phyloP scores from a whole-genome alignment of 2,113 vertebrate genomes.

The Leucopternis melanops region DNA sequence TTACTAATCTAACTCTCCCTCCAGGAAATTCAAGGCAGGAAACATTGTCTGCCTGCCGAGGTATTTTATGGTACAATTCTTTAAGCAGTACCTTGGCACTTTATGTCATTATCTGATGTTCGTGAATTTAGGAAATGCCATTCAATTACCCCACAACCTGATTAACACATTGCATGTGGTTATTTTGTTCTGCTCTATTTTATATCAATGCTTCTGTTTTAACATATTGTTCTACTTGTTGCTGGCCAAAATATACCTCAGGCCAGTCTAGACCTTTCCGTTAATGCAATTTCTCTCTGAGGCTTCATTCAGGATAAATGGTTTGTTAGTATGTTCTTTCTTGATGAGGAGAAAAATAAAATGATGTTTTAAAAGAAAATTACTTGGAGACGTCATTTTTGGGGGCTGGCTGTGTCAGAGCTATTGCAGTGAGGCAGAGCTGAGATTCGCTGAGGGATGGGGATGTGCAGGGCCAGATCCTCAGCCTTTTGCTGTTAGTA shows the following conservation, averaged over 20 bases:
- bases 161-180: constrained; percentile 2
- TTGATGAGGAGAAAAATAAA: neutral
- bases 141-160: constrained; percentile 16
- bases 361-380: neutral
- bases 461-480: neutral
- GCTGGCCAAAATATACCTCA: constrained; percentile 3
- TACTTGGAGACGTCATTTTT: neutral
- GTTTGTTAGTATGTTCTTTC: neutral
- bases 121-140: constrained; percentile 20
- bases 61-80: constrained; percentile 38
- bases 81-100: neutral
- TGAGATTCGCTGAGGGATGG: neutral
- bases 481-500: neutral
- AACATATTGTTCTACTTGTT: neutral
- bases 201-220: neutral
- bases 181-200: constrained; percentile 25
- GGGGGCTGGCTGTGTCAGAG: neutral
- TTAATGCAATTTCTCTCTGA: constrained; percentile 2
- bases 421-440: neutral
- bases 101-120: constrained; percentile 25
- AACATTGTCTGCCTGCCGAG: constrained; percentile 16
- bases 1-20: constrained; percentile 57
- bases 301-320: neutral
- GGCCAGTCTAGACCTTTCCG: constrained; percentile 34
- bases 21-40: constrained; percentile 51